Evolutionary conservation across 2,888 invertebrate genomes (phyloP).

Genomic region (Tachina fera): DNA sequence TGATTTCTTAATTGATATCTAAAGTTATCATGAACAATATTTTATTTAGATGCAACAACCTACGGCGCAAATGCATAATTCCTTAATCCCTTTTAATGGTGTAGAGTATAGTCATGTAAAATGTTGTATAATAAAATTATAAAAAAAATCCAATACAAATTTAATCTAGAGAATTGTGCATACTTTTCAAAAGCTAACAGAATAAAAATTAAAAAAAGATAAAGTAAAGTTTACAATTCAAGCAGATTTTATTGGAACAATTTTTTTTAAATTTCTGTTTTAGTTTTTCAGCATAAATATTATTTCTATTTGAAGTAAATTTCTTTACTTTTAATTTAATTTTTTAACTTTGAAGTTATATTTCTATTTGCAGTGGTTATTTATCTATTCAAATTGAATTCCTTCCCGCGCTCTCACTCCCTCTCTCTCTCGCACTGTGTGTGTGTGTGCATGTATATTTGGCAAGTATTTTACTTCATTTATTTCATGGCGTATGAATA

Average conservation of each 20-base stretch:
- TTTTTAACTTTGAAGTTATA: not conserved
- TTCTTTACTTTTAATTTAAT: not conserved
- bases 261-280: not conserved
- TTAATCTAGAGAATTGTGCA: not conserved
- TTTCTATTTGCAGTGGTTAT: constrained; percentile 18
- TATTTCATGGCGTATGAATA: constrained; percentile 30
- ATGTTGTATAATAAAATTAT: constrained; percentile 26
- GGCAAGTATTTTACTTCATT: constrained; percentile 8
- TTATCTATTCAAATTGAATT: constrained; percentile 12
- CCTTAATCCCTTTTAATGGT: not conserved
- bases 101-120: not conserved
- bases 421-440: too few relatives aligned
- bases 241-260: not conserved
- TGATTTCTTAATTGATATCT: not conserved
- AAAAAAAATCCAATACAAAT: constrained; percentile 25
- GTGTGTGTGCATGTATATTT: not conserved
- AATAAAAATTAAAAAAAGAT: not conserved
- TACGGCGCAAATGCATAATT: not conserved
- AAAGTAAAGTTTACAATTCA: not conserved
- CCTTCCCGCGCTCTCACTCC: not conserved
- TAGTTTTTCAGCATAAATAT: not conserved
- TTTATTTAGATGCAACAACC: not conserved
- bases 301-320: not conserved
- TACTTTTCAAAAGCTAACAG: not conserved
- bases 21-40: not conserved